Evolutionary conservation across 35 echinoderm and acorn worm genomes (phyloP).

Genomic region (Apostichopus californicus): DNA sequence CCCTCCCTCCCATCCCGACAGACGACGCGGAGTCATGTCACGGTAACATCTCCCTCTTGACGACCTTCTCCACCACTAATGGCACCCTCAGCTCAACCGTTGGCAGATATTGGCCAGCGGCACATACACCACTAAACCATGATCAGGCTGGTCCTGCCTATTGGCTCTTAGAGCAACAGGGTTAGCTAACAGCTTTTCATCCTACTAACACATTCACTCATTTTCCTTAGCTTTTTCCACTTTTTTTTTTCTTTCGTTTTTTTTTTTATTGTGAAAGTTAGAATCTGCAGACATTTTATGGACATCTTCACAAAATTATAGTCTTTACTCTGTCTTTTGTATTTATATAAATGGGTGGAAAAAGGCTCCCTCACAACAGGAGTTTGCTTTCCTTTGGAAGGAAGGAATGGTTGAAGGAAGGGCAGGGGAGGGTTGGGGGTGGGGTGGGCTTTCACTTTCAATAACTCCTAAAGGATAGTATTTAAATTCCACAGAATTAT

Average conservation of each 20-base stretch:
- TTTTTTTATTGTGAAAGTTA: too few relatives aligned
- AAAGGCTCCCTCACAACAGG: too few relatives aligned
- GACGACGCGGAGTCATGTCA: constrained; percentile 17
- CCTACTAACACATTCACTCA: constrained; percentile 24
- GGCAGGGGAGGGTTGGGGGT: too few relatives aligned
- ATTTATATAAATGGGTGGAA: too few relatives aligned
- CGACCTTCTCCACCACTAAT: constrained; percentile 59
- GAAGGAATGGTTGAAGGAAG: too few relatives aligned
- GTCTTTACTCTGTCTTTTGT: too few relatives aligned
- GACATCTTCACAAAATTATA: too few relatives aligned
- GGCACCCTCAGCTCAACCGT: constrained; percentile 51
- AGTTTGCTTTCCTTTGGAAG: too few relatives aligned
- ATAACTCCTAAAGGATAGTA: too few relatives aligned
- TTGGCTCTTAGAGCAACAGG: constrained; percentile 54
- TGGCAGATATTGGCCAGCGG: constrained; percentile 32
- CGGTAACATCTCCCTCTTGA: constrained; percentile 54
- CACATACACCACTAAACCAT: constrained; percentile 40
- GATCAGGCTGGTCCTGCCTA: constrained; percentile 43
- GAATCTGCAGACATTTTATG: too few relatives aligned
- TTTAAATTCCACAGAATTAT: too few relatives aligned
- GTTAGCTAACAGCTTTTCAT: constrained; percentile 61
- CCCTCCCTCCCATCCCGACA: constrained; percentile 43
- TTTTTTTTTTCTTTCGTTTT: neutral
- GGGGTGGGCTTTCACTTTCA: too few relatives aligned
- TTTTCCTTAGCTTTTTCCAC: neutral